Percentiles rank a stretch among this genome's conserved stretches.
Conservation (phyloP, 2,888 invertebrate species). For the Halictus ligatus region DNA sequence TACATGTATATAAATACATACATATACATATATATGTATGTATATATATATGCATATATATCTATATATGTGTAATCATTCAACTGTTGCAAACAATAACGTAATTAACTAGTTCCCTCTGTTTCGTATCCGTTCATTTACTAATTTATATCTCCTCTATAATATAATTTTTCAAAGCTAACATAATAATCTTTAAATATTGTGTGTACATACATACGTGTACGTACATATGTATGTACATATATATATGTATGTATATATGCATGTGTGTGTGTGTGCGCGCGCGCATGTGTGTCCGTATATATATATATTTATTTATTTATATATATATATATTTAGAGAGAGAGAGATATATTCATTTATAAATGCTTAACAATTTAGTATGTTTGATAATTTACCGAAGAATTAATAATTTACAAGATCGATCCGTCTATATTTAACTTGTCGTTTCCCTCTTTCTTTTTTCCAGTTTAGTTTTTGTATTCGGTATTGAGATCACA, state of each 20-base stretch:
- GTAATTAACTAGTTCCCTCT: slow-evolving; percentile 21
- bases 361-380: slow-evolving; percentile 77
- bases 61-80: no score
- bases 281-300: not conserved
- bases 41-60: slow-evolving; percentile 25
- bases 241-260: slow-evolving; percentile 25
- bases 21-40: not conserved
- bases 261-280: not conserved
- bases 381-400: slow-evolving; percentile 62
- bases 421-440: slow-evolving; percentile 46
- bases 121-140: not conserved
- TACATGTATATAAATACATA: not conserved
- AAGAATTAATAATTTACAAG: slow-evolving; percentile 62
- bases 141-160: slow-evolving; percentile 31
- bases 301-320: not conserved
- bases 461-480: slow-evolving; percentile 38
- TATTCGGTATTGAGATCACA: slow-evolving; percentile 70
- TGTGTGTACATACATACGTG: not conserved
- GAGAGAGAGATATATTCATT: slow-evolving; percentile 44
- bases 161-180: slow-evolving; percentile 66
- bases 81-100: slow-evolving; percentile 52
- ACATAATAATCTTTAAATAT: slow-evolving; percentile 69
- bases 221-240: slow-evolving; percentile 52
- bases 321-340: not conserved
- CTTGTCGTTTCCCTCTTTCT: slow-evolving; percentile 16